Percentiles rank a stretch among this genome's conserved stretches.
phyloP scores from a whole-genome alignment of 1,140 invertebrate genomes.

The Drosophila arizonae region DNA sequence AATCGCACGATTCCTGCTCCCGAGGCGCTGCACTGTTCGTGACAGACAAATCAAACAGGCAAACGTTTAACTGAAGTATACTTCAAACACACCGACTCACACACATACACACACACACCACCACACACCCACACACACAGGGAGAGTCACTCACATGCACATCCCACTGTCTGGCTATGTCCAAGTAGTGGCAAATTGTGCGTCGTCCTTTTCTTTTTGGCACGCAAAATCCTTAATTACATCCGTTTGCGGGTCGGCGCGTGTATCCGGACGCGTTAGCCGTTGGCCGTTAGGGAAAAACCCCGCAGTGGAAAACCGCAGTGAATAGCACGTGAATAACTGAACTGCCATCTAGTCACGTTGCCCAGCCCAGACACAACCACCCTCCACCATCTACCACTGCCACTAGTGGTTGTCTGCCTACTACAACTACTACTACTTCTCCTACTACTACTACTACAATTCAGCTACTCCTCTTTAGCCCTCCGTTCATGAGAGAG shows the following conservation, averaged over 20 bases:
- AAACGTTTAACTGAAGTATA: slow-evolving; percentile 34
- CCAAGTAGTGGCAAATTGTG: slow-evolving; percentile 52
- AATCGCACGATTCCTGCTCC: slow-evolving; percentile 27
- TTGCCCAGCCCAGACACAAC: slow-evolving; percentile 29
- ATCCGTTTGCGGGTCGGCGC: slow-evolving; percentile 69
- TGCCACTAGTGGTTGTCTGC: too few species aligned
- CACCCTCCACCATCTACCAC: neutral
- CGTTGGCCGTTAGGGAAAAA: slow-evolving; percentile 19
- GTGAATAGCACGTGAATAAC: slow-evolving; percentile 69
- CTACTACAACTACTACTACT: neutral
- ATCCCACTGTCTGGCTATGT: slow-evolving; percentile 26
- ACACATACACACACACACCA: neutral
- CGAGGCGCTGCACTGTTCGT: slow-evolving; percentile 6
- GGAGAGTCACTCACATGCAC: neutral
- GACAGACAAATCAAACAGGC: slow-evolving; percentile 57
- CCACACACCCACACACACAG: neutral
- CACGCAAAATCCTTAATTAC: slow-evolving; percentile 80
- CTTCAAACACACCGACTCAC: neutral
- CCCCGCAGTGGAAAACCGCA: slow-evolving; percentile 58
- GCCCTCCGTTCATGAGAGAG: neutral
- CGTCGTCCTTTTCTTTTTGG: slow-evolving; percentile 53
- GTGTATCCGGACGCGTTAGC: slow-evolving; percentile 61
- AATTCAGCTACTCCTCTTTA: slow-evolving; percentile 9
- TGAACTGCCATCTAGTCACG: slow-evolving; percentile 69
- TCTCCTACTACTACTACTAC: neutral